Percentiles rank a stretch among this genome's conserved stretches.
These are phyloP conservation scores for Eupithecia subumbrata DNA, from an alignment of 2,888 invertebrate species.

Conservation along the genomic window DNA sequence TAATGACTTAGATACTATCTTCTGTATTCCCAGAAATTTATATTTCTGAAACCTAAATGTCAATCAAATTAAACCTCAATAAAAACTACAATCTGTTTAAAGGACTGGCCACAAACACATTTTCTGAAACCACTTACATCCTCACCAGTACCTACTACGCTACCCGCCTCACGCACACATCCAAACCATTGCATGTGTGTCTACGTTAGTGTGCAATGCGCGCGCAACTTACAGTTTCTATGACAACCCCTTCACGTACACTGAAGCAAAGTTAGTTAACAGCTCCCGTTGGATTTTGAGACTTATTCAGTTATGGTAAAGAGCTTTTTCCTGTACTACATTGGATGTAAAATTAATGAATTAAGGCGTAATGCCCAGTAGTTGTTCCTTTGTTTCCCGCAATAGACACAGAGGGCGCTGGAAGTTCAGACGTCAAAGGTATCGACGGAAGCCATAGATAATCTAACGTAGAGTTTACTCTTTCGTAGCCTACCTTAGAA, in stretches of 20 bases:
- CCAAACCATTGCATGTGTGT: slow-evolving; percentile 57
- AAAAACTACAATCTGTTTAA: neutral
- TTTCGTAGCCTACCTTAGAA: neutral
- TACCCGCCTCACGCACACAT: slow-evolving; percentile 64
- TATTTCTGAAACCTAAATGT: neutral
- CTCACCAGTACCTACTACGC: slow-evolving; percentile 55
- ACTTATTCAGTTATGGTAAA: slow-evolving; percentile 6
- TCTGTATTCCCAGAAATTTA: neutral
- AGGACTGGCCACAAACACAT: neutral
- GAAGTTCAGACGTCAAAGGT: slow-evolving; percentile 29
- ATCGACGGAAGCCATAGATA: slow-evolving; percentile 25
- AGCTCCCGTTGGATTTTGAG: slow-evolving; percentile 16
- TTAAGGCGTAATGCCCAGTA: slow-evolving; percentile 77
- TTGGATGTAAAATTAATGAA: slow-evolving; percentile 78
- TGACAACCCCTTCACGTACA: slow-evolving; percentile 82
- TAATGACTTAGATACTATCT: neutral
- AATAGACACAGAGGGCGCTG: slow-evolving; percentile 57
- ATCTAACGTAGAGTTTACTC: neutral
- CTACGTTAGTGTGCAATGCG: slow-evolving; percentile 64
- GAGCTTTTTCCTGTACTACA: slow-evolving; percentile 15
- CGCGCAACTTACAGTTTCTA: slow-evolving; percentile 82
- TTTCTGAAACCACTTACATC: slow-evolving; percentile 46
- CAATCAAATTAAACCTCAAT: neutral
- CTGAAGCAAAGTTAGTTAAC: slow-evolving; percentile 62
- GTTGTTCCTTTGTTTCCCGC: slow-evolving; percentile 69